phyloP scores from a whole-genome alignment of 1,140 invertebrate species.

The Bombus difficillimus region DNA sequence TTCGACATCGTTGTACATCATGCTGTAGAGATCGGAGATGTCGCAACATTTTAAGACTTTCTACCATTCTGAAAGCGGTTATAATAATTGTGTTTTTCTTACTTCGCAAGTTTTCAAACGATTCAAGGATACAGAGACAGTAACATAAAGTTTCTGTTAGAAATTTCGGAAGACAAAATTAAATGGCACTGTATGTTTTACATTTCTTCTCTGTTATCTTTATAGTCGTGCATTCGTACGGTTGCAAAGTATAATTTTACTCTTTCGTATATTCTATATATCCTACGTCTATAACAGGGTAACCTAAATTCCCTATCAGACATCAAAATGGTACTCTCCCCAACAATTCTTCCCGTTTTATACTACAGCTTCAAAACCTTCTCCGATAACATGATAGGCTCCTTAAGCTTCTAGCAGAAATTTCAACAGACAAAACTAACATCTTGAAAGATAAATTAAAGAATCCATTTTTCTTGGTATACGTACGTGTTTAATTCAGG shows the following conservation, averaged over 20 bases:
- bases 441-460: no score
- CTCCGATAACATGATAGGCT: neutral
- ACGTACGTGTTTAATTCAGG: neutral
- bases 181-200: neutral
- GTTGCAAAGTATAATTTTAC: neutral
- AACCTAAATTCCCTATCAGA: neutral
- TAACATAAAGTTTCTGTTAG: neutral
- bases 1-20: neutral
- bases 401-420: neutral
- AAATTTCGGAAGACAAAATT: neutral
- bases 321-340: neutral
- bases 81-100: neutral
- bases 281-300: neutral
- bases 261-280: neutral
- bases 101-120: neutral
- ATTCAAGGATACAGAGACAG: neutral
- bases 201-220: neutral
- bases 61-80: neutral
- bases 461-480: no score
- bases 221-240: neutral
- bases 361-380: neutral
- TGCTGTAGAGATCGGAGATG: neutral
- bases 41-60: neutral
- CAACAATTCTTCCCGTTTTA: neutral
- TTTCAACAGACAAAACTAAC: neutral